These are phyloP conservation scores for Thalassaphorura encarpata DNA, from an alignment of 1,140 invertebrate genomes.

Conservation along the genomic window DNA sequence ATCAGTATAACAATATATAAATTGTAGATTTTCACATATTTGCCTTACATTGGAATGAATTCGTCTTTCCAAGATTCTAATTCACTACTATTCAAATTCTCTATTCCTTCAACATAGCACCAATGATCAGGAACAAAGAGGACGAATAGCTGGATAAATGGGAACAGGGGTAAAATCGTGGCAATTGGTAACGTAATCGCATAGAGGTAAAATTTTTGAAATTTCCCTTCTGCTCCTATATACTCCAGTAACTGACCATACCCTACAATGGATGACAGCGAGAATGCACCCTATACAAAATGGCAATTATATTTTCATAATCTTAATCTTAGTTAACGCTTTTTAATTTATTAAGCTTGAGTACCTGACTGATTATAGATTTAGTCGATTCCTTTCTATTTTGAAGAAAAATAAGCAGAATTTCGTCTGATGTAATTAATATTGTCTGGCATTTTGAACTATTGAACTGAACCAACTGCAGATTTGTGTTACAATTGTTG, in stretches of 20 bases:
- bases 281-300: no score
- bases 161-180: conserved; percentile 10
- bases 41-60: conserved; percentile 10
- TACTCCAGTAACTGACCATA: conserved; percentile 19
- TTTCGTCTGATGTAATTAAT: no score
- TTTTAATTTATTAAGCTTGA: no score
- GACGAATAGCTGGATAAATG: conserved; percentile 9
- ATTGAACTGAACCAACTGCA: no score
- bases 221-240: conserved; percentile 13
- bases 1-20: neutral
- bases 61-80: conserved; percentile 15
- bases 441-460: no score
- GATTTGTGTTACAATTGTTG: no score
- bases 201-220: conserved; percentile 18
- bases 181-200: conserved; percentile 10
- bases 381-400: no score
- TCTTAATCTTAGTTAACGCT: no score
- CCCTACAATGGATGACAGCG: no score
- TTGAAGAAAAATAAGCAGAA: no score
- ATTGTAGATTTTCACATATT: neutral
- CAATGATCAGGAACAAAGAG: conserved; percentile 17
- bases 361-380: no score
- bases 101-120: conserved; percentile 7
- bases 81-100: neutral
- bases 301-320: no score